Conservation (phyloP, 1,140 invertebrate genomes). For the Pomacea maculata region DNA sequence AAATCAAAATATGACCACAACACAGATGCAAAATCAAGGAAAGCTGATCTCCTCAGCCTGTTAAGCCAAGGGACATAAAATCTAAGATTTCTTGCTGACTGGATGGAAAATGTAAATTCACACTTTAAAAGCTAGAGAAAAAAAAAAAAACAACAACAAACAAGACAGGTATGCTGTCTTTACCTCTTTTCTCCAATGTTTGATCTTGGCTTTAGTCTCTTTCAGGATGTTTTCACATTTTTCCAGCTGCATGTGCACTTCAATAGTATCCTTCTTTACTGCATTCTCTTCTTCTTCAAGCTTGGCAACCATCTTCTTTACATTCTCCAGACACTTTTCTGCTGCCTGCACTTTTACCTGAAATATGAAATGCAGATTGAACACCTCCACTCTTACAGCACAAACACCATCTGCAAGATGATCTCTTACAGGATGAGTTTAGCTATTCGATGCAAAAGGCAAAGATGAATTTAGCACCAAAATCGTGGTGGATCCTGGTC, state of each 20-base stretch:
- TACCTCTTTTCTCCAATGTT: constrained; percentile 65
- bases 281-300: constrained; percentile 72
- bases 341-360: constrained; percentile 68
- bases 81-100: too few relatives aligned
- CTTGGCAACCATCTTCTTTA: constrained; percentile 75
- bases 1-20: too few relatives aligned
- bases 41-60: too few relatives aligned
- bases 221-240: constrained; percentile 74
- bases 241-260: constrained; percentile 70
- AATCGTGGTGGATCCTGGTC: too few relatives aligned
- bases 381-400: not conserved
- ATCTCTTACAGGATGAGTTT: not conserved
- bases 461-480: not conserved
- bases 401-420: too few relatives aligned
- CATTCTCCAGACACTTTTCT: constrained; percentile 70
- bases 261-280: constrained; percentile 56
- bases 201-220: constrained; percentile 70
- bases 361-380: constrained; percentile 34
- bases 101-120: too few relatives aligned
- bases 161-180: not conserved
- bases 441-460: too few relatives aligned
- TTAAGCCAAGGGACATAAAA: too few relatives aligned
- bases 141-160: too few relatives aligned
- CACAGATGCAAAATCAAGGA: too few relatives aligned
- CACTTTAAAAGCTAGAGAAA: too few relatives aligned